Base-by-base conservation (phyloP, 2,113 vertebrate genomes). In the Gobius niger region DNA sequence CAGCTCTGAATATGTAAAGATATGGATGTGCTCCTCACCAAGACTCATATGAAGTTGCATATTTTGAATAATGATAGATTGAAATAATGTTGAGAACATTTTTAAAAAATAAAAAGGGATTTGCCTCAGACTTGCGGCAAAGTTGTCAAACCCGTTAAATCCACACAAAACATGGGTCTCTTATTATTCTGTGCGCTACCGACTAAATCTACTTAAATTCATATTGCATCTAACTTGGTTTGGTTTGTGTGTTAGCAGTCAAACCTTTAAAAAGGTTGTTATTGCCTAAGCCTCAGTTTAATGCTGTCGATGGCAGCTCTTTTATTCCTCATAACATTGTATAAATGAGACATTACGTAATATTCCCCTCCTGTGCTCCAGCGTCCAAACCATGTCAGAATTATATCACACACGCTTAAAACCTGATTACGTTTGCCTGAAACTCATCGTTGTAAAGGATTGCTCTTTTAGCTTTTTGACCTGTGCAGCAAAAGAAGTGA, bases 281-380 rank as follows among this genome's bases (percentile, higher is more conserved):
- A 80, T 54, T 80, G 63, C 64, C 74, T 80, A 80, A 75, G 78
- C 72, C 66, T 56, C 50, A 24, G n/a, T 78, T 67, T 70, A 70
- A 80, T 84, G 67, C 77, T 79, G 69, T 78, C 73, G 19, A 42
- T 69, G 73, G 68, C 73, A n/a, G 67, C 24, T 62, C 54, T 47
- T 76, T 83, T 72, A 82, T 81, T 79, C 69, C 78, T 44, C 76
- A 53, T 69, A 73, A 68, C 76, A 80, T 67, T 85, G 75, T 78
- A 79, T 84, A 81, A 89, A 87, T 74, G 65, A 80, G 64, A 9
- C 44, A 72, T 89, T 85, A 88, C 57, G 66, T 88, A 82, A 90
- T 80, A 78, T 73, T 71, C 60, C 19, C 46, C 64, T 70, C 68
- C 54, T 70, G 67, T 67, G 75, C 69, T 71, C 64, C 72, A 78